Percentiles rank a stretch among this genome's conserved stretches.
Conservation (phyloP, 1,140 invertebrate genomes). For the Drosophila ficusphila region DNA sequence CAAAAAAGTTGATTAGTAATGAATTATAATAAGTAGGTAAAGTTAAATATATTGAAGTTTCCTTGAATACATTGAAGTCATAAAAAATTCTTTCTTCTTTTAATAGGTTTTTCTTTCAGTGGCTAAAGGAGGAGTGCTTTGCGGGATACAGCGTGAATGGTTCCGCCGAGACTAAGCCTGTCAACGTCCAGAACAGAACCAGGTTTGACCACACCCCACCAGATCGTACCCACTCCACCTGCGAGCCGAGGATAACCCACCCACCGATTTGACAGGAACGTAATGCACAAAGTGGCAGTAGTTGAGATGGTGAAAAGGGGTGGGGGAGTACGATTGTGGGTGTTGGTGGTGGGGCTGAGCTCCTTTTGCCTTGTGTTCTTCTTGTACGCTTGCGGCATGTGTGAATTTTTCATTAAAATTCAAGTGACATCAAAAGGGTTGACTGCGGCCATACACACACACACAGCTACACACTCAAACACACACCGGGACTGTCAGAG, state of each 20-base stretch:
- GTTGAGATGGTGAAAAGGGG: neutral
- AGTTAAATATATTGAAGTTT: no score
- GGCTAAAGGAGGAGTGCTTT: neutral
- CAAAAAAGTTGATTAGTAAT: no score
- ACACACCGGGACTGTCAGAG: slow-evolving; percentile 13
- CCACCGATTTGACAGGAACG: slow-evolving; percentile 47
- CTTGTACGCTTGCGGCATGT: slow-evolving; percentile 78
- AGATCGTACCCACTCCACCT: slow-evolving; percentile 32
- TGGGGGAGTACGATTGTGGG: neutral
- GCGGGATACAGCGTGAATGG: slow-evolving; percentile 16
- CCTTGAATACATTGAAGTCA: no score
- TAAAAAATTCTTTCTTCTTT: neutral
- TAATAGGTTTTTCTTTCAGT: slow-evolving; percentile 1
- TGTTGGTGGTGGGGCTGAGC: neutral
- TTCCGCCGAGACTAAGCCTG: slow-evolving; percentile 61
- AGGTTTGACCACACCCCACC: slow-evolving; percentile 59
- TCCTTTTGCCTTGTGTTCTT: slow-evolving; percentile 41
- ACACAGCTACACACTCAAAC: neutral
- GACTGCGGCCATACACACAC: slow-evolving; percentile 50
- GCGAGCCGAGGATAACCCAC: neutral
- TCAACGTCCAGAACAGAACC: slow-evolving; percentile 59
- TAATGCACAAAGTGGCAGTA: slow-evolving; percentile 44
- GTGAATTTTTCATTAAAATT: slow-evolving; percentile 83
- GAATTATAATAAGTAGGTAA: no score
- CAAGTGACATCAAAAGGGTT: slow-evolving; percentile 82